A percentile compares a stretch with the other conserved stretches of the same genome.
Conservation (phyloP, 2,888 invertebrate species). For the Hyles lineata region DNA sequence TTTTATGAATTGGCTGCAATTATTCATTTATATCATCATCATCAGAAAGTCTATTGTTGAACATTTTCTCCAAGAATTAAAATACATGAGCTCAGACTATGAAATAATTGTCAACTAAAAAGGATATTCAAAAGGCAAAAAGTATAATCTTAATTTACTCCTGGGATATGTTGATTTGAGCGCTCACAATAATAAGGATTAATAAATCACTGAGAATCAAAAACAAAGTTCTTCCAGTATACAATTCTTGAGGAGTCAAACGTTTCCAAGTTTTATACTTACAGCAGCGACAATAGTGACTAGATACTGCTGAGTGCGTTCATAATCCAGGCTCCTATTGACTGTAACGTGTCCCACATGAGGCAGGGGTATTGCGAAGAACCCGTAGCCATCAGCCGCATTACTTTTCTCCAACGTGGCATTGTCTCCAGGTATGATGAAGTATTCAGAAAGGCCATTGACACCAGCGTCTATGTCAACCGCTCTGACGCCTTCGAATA, state of each 20-base stretch:
- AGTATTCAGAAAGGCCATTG: slow-evolving; percentile 95
- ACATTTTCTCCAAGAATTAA: no score
- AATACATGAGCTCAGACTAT: no score
- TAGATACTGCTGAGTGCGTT: slow-evolving; percentile 93
- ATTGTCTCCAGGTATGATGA: slow-evolving; percentile 88
- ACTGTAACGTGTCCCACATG: slow-evolving; percentile 96
- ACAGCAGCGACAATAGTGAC: slow-evolving; percentile 95
- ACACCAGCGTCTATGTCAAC: slow-evolving; percentile 94
- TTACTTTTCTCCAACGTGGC: slow-evolving; percentile 75
- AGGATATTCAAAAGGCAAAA: no score
- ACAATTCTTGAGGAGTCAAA: neutral
- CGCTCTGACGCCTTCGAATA: slow-evolving; percentile 92
- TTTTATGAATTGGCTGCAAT: no score
- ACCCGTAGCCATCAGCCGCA: slow-evolving; percentile 91
- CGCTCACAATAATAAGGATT: no score
- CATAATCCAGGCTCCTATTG: slow-evolving; percentile 94
- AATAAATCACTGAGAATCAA: no score
- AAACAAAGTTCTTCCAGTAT: no score
- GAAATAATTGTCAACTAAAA: no score
- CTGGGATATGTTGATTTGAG: no score
- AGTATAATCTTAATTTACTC: no score
- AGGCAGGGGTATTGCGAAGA: slow-evolving; percentile 93
- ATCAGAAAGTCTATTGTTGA: no score
- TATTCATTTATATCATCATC: no score
- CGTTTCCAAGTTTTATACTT: slow-evolving; percentile 67